Evolutionary conservation across 2,797 vertebrate genomes (phyloP).

Genomic region (Moxostoma hubbsi): DNA sequence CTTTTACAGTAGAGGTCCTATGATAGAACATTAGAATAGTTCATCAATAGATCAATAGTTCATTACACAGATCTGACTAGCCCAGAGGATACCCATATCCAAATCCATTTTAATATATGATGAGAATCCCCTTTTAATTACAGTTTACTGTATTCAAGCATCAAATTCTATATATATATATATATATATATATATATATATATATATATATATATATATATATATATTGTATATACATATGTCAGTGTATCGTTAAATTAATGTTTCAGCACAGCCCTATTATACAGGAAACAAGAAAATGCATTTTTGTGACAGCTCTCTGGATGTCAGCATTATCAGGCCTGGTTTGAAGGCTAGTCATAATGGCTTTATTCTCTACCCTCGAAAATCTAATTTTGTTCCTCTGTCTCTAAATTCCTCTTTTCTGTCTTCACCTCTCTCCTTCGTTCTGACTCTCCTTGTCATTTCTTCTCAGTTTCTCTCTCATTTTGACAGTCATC

Average conservation of each 20-base stretch:
- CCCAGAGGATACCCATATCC: neutral
- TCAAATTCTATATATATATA: no score
- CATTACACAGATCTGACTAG: neutral
- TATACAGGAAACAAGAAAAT: no score
- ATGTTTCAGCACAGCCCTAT: no score
- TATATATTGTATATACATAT: no score
- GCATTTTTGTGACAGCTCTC: no score
- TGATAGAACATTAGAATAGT: neutral
- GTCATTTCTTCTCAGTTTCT: conserved; percentile 23
- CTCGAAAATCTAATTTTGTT: no score
- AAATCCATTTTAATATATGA: conserved; percentile 12
- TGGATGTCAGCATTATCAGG: no score
- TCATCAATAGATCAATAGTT: neutral
- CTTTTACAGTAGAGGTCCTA: neutral
- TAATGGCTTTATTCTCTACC: no score
- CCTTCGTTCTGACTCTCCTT: conserved; percentile 1
- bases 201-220: no score
- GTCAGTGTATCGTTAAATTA: no score
- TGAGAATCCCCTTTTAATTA: neutral
- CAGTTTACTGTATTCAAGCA: neutral
- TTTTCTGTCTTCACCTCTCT: conserved; percentile 2
- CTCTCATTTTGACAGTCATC: conserved; percentile 39
- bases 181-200: no score
- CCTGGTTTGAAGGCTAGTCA: no score
- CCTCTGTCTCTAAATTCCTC: conserved; percentile 1